A percentile compares a stretch with the other conserved stretches of the same genome.
Evolutionary conservation across 92 coral and sea anemone genomes (phyloP).

Genomic region (Porites cylindrica): DNA sequence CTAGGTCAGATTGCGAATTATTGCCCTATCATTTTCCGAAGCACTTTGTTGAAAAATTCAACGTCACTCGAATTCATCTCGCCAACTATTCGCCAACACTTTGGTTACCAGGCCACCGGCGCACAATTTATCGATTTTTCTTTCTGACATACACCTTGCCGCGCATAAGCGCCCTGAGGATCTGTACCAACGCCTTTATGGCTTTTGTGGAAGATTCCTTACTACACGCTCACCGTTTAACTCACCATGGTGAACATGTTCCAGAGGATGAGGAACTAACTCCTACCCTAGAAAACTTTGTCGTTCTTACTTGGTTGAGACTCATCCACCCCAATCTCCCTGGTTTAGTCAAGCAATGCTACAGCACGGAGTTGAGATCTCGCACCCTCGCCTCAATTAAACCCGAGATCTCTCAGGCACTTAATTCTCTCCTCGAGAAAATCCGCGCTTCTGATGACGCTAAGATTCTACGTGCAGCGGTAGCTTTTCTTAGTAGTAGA

Average conservation of each 20-base stretch:
- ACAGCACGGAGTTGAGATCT: constrained; percentile 59
- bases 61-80: constrained; percentile 68
- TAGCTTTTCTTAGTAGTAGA: no score
- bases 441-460: background rate
- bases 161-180: constrained; percentile 83
- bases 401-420: constrained; percentile 64
- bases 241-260: constrained; percentile 55
- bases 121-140: constrained; percentile 65
- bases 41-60: constrained; percentile 67
- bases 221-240: constrained; percentile 27
- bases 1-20: constrained; percentile 79
- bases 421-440: constrained; percentile 45
- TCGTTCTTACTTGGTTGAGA: constrained; percentile 58
- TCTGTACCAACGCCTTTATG: constrained; percentile 71
- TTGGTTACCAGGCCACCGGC: constrained; percentile 76
- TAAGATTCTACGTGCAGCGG: no score
- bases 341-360: constrained; percentile 53
- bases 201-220: constrained; percentile 73
- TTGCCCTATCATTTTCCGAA: constrained; percentile 72
- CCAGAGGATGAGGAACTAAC: constrained; percentile 62
- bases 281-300: constrained; percentile 66
- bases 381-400: constrained; percentile 61
- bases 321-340: constrained; percentile 64
- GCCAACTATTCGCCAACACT: constrained; percentile 71
- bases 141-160: constrained; percentile 61